Evolutionary conservation across 2,797 vertebrate species (phyloP), one percentile per base, ranked within the genome.

Genomic region (Molossus molossus): DNA sequence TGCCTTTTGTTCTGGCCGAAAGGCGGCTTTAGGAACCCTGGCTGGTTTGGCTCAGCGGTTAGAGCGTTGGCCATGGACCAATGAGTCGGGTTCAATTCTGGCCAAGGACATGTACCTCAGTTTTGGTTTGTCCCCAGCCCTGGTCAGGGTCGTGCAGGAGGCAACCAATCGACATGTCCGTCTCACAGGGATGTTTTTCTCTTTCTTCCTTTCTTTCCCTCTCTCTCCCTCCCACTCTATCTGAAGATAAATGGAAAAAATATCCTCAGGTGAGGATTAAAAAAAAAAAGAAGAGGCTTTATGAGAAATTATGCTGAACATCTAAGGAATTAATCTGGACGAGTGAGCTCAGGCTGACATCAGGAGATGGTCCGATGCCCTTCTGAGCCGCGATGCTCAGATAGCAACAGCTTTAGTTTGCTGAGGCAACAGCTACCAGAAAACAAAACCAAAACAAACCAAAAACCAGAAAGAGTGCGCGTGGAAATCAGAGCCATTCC

Each of bases 311-410:
- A 58, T 64, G 73, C 83, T 76, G 75, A 83, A 73, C 64, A 81
- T 89, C 82, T 87, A 85, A 89, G 70, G 82, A 93, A 91, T 93
- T 82, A 85, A 90, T 95, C 69, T 65, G 90, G 48, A 33, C 70
- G 73, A 87, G 79, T 67, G 96, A 93, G 40, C 82, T 91, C 87
- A 92, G 90, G 57, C 93, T 80, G 77, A 87, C 72, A 62, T n/a
- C 4, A 23, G 88, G 96, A 84, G 96, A 84, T 75, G 76, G 79
- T 92, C 79, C 0, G 8, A 82, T 91, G 82, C 94, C 94, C 93
- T 95, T 96, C 94, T 87, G 58, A 57, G 81, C 70, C 37, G 29
- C 17, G 81, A 75, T 65, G 67, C 95, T 93, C 93, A 94, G 73
- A 88, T 62, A 83, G 90, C 64, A 62, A 23, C 81, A 50, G 58